These are phyloP conservation scores for Enteromius fasciolatus DNA, from an alignment of 2,797 vertebrate genomes.

Conservation along the genomic window DNA sequence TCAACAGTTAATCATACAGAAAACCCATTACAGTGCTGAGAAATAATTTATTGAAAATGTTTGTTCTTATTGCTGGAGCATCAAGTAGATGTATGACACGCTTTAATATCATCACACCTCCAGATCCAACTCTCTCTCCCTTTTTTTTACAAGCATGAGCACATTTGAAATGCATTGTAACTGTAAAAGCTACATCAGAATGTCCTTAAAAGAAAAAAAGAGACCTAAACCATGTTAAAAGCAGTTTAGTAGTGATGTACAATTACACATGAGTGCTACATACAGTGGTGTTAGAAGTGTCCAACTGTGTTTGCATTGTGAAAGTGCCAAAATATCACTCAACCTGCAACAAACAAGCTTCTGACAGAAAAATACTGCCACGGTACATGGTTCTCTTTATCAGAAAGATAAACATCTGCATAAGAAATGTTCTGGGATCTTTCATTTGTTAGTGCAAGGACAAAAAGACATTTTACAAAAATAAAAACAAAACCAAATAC, in stretches of 20 bases:
- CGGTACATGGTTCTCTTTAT: not conserved
- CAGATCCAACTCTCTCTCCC: not conserved
- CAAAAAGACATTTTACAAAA: conserved; percentile 1
- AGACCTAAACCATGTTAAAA: not conserved
- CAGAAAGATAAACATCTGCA: conserved; percentile 36
- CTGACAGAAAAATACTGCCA: conserved; percentile 26
- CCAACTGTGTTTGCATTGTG: not conserved
- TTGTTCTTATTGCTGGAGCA: conserved; percentile 26
- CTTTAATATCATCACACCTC: not conserved
- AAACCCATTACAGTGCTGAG: not conserved
- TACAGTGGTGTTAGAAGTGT: not conserved
- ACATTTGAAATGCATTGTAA: not conserved
- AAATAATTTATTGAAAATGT: conserved; percentile 20
- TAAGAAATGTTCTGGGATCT: not conserved
- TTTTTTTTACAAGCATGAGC: not conserved
- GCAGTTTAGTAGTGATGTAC: not conserved
- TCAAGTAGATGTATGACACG: not conserved
- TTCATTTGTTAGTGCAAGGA: conserved; percentile 24
- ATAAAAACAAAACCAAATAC: not conserved
- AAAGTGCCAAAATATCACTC: conserved; percentile 34
- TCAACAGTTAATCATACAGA: not conserved
- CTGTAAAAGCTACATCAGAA: not conserved
- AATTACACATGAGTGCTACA: not conserved
- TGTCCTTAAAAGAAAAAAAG: not conserved
- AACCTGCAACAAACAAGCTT: conserved; percentile 16